Conservation (phyloP, 2,888 invertebrate genomes). For the Mesorhabditis spiculigera region DNA sequence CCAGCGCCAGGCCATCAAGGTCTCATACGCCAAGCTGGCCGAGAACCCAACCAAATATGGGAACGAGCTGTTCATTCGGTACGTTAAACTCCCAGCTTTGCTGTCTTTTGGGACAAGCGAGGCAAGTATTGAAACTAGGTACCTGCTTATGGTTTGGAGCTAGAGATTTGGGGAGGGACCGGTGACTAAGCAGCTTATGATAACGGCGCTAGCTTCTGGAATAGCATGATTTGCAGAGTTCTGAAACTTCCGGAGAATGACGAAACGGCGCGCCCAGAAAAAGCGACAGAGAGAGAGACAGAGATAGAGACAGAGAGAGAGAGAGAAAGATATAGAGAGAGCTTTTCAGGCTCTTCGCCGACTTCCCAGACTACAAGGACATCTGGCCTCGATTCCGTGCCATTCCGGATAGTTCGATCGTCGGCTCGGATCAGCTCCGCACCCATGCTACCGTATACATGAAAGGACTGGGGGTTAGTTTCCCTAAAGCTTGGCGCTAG, state of each 20-base stretch:
- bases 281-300: background rate
- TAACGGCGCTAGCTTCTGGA: background rate
- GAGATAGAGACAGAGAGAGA: no score
- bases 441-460: constrained; percentile 45
- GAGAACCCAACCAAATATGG: background rate
- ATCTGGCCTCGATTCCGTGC: constrained; percentile 48
- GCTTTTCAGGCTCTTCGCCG: constrained; percentile 40
- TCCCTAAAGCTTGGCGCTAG: background rate
- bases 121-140: no score
- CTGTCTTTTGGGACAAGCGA: no score
- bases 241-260: background rate
- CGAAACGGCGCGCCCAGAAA: background rate
- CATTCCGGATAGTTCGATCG: constrained; percentile 41
- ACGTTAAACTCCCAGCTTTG: no score
- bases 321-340: background rate
- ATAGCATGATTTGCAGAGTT: background rate
- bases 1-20: background rate
- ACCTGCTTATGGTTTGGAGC: no score
- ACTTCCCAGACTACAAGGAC: constrained; percentile 46
- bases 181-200: background rate
- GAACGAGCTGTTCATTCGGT: background rate
- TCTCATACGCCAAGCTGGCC: background rate
- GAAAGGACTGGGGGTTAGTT: constrained; percentile 33
- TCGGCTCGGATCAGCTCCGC: constrained; percentile 38
- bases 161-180: no score